Evolutionary conservation across 2,888 invertebrate genomes (phyloP), one percentile per base, ranked within the genome.

Genomic region (Helleia helle): DNA sequence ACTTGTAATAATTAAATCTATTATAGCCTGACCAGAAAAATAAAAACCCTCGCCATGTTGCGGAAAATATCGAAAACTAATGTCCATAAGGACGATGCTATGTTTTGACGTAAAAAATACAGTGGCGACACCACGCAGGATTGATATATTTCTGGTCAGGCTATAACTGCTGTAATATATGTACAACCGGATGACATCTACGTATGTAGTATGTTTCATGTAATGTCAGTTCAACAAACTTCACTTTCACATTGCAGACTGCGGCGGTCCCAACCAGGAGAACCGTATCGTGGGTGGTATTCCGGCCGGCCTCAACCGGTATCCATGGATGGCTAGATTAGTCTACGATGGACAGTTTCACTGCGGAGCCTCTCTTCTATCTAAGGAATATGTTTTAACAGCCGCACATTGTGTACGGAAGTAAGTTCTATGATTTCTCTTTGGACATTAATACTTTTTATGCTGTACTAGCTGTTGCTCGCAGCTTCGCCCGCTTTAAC

Each of bases 311-410:
- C 87, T 93, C 22, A 93, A 94, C 76, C 89, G 91, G 52, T 95
- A 93, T 70, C 95, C 95, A 5, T 95, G 95, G 95, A 89, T 95
- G 72, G 95, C 93, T 2, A 87, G 94, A 54, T 86, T 95, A 41
- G 91, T 95, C 8, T 95, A 95, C 68, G 93, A 95, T 61, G 94
- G 94, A 0, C 92, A 92, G 70, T 95, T 94, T 76, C 95, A 95
- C 66, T 95, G 95, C 60, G 95, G 95, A 0, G 95, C 91, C 13
- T 93, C 94, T 2, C 84, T 95, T 17, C 84, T 95, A 30, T 93
- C 93, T 41, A 90, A 91, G 65, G 93, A 94, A 71, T 94, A 93
- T 65, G 93, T 95, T 43, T 84, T 95, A 41, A 94, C 95, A 0
- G 95, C 95, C 0, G 95, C 95, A 2, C 95, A 95, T 80, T 95